These are phyloP conservation scores for Nineta flava DNA, from an alignment of 2,888 invertebrate genomes.

Conservation along the genomic window DNA sequence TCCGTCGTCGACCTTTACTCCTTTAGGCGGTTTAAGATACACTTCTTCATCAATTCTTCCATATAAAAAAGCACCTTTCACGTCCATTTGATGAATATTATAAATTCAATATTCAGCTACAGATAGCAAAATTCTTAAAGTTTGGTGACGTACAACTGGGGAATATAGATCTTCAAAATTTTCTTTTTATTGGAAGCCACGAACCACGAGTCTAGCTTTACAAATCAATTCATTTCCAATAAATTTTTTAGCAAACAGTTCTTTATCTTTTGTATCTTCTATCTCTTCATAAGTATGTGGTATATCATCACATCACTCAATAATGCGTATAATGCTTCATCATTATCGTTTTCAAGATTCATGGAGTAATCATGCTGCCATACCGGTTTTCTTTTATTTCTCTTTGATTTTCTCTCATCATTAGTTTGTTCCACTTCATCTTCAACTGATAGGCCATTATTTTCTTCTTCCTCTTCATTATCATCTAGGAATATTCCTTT, in stretches of 20 bases:
- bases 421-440: background rate
- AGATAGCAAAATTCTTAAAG: conserved; percentile 11
- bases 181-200: too few relatives aligned
- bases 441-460: background rate
- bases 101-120: too few relatives aligned
- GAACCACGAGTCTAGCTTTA: background rate
- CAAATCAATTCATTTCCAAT: background rate
- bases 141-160: conserved; percentile 9
- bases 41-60: conserved; percentile 14
- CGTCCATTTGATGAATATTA: conserved; percentile 14
- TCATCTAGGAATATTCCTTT: too few relatives aligned
- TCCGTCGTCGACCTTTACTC: conserved; percentile 8
- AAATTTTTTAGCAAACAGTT: background rate
- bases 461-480: background rate
- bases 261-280: background rate
- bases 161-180: conserved; percentile 9
- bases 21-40: too few relatives aligned
- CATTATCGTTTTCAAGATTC: too few relatives aligned
- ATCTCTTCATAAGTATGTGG: too few relatives aligned
- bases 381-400: too few relatives aligned
- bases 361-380: too few relatives aligned
- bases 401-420: too few relatives aligned
- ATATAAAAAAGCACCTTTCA: conserved; percentile 14
- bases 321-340: too few relatives aligned
- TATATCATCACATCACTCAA: too few relatives aligned